Evolutionary conservation across 2,888 invertebrate species (phyloP), one percentile per base, ranked within the genome.

Genomic region (Liopterus haemorrhoidalis): DNA sequence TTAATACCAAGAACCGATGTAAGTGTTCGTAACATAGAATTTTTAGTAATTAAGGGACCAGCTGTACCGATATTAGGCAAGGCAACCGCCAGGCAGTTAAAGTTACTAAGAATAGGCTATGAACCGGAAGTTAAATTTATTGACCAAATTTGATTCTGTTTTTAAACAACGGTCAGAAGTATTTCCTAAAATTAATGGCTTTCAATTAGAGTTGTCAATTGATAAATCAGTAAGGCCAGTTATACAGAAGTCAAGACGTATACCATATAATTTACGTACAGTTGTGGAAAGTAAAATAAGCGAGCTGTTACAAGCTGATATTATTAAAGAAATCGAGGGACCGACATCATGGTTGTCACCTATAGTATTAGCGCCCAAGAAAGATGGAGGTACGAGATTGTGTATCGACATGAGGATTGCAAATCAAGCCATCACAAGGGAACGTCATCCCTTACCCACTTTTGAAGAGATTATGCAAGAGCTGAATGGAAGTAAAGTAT

Each of bases 281-380:
- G 16, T 16, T 12, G 28, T 9, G 15, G 2, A 28, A 28, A 28
- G 15, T 14, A 14, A 15, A 14, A 12, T 28, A 14, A 4, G 4
- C 28, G 28, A 30, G 16, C 1, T 30, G 30, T 30, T 30, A 16
- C 14, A 30, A 16, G 30, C 12, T 30, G 30, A 30, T 30, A 30
- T 30, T n/a, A n/a, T n/a, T n/a, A n/a, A n/a, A n/a, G n/a, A n/a
- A n/a, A n/a, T n/a, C n/a, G n/a, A n/a, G n/a, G 14, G 16, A 16
- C 18, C 32, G 4, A 32, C 32, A 15, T 19, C 32, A 32, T 32
- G 32, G 32, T n/a, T 18, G 16, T 32, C 18, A 15, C 32, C 32
- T 32, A 19, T 32, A 15, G 32, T 32, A 6, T n/a, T 15, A 16
- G 18, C 19, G 19, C 5, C 15, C 2, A 32, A 32, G 15, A 32